Evolutionary conservation across 1,140 invertebrate genomes (phyloP), one percentile per base, ranked within the genome.

Genomic region (Pectinophora gossypiella): DNA sequence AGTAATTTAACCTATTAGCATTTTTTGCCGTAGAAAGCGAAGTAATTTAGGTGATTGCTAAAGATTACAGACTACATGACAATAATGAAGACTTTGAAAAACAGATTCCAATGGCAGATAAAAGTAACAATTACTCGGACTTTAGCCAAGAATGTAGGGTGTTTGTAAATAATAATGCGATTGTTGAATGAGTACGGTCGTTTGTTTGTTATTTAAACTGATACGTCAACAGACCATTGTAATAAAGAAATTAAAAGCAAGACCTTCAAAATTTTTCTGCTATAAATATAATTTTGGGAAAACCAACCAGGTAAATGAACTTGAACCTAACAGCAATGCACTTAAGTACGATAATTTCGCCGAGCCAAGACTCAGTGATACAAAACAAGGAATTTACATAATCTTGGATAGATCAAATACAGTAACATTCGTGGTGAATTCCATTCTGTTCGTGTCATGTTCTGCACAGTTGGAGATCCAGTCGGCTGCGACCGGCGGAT

Each of bases 361-460:
- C n/a, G n/a, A n/a, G n/a, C n/a, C n/a, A n/a, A n/a, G n/a, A n/a
- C n/a, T n/a, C n/a, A n/a, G n/a, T n/a, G n/a, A n/a, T n/a, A n/a
- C n/a, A n/a, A n/a, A n/a, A n/a, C n/a, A n/a, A n/a, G n/a, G n/a
- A n/a, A n/a, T n/a, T n/a, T n/a, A n/a, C n/a, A n/a, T n/a, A n/a
- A n/a, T n/a, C n/a, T n/a, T n/a, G n/a, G n/a, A n/a, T 27, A 27
- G 5, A 12, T 12, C 23, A 27, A 27, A 27, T 27, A 27, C 5
- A 27, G 23, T 12, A 27, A 27, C 12, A 6, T 27, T 5, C 23
- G 12, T 27, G 5, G 12, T 47, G 55, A 54, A 65, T 64, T 64
- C 49, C 45, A 44, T 55, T 48, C 23, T 23, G 21, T 21, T 36
- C 45, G 53, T 60, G 54, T 57, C 57, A 60, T 4, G 36, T 38